Evolutionary conservation across 2,888 invertebrate genomes (phyloP).

Genomic region (Aelia acuminata): DNA sequence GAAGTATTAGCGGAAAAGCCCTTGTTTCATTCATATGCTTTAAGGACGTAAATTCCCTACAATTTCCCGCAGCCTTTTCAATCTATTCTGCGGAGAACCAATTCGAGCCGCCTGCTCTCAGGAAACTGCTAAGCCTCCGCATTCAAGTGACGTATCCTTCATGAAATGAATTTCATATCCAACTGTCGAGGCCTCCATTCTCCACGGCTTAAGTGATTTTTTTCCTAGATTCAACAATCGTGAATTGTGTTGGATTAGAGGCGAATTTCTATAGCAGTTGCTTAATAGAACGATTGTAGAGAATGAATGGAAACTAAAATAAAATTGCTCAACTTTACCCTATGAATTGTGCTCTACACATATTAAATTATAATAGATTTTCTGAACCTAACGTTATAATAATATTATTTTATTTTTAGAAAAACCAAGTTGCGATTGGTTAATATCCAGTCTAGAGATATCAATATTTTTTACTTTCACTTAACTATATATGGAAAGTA

Average conservation of each 20-base stretch:
- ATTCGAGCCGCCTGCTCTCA: background rate
- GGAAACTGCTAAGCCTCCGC: background rate
- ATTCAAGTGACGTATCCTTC: background rate
- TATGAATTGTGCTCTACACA: background rate
- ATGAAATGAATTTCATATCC: constrained; percentile 31
- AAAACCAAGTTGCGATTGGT: too few species aligned
- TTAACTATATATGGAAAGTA: too few species aligned
- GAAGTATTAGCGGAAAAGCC: background rate
- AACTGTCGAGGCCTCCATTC: constrained; percentile 1
- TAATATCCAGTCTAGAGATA: too few species aligned
- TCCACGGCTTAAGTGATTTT: background rate
- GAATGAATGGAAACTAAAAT: background rate
- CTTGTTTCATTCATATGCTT: background rate
- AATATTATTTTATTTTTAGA: too few species aligned
- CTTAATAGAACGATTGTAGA: background rate
- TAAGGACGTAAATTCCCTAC: background rate
- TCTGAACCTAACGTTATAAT: too few species aligned
- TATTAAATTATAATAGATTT: too few species aligned
- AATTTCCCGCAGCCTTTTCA: constrained; percentile 19
- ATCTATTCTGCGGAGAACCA: background rate
- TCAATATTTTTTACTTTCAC: too few species aligned
- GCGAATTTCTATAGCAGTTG: background rate
- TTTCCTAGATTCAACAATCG: background rate
- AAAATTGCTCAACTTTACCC: background rate
- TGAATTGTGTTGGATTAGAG: background rate